Evolutionary conservation across 2,113 vertebrate genomes (phyloP).

Genomic region (Petromus typicus): DNA sequence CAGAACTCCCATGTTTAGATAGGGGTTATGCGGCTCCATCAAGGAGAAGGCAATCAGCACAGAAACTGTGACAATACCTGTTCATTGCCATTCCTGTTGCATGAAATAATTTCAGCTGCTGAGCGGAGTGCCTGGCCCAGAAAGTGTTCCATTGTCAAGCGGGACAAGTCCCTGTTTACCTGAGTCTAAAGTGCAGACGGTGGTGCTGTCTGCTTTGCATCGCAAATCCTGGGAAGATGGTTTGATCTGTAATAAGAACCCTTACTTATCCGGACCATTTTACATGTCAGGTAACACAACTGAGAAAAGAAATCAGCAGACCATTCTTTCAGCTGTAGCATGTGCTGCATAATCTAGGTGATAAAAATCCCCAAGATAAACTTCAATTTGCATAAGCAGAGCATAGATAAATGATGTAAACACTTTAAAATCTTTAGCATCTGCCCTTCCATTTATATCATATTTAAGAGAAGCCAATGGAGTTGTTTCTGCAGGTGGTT

Average conservation of each 20-base stretch:
- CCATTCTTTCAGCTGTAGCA: not conserved
- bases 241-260: not conserved
- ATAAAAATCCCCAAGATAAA: not conserved
- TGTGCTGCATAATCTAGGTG: not conserved
- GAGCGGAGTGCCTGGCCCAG: no score
- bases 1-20: not conserved
- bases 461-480: conserved; percentile 19
- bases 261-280: not conserved
- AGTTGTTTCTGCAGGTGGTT: not conserved
- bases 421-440: conserved; percentile 43
- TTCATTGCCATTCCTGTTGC: not conserved
- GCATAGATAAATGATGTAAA: not conserved
- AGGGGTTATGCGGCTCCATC: not conserved
- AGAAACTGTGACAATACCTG: not conserved
- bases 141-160: not conserved
- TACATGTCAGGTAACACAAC: not conserved
- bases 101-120: not conserved
- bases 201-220: not conserved
- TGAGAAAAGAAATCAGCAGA: not conserved
- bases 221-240: not conserved
- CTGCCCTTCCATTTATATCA: conserved; percentile 12
- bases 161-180: no score
- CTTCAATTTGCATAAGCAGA: not conserved
- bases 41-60: not conserved
- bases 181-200: not conserved